phyloP scores from a whole-genome alignment of 1,140 invertebrate genomes.

The Philotrypesis tridentata region DNA sequence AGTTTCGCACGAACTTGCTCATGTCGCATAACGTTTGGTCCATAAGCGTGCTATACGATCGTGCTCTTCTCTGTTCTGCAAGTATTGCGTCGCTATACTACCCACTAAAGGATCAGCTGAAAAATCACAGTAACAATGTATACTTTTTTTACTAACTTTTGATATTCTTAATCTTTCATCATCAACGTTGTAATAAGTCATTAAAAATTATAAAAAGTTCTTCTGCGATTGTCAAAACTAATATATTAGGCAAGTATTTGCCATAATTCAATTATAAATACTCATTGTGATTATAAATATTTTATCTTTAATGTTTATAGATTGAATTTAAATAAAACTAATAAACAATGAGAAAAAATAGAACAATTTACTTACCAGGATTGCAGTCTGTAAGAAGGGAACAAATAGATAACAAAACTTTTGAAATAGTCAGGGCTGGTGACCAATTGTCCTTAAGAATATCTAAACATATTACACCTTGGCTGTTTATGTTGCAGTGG shows the following conservation, averaged over 20 bases:
- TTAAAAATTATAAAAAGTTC: too few species aligned
- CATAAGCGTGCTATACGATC: slow-evolving; percentile 97
- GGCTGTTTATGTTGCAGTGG: slow-evolving; percentile 98
- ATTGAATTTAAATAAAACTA: too few species aligned
- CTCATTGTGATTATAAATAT: too few species aligned
- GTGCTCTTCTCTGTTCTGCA: slow-evolving; percentile 97
- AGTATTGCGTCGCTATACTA: slow-evolving; percentile 98
- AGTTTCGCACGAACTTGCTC: slow-evolving; percentile 70
- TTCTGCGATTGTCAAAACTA: too few species aligned
- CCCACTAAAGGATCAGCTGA: slow-evolving; percentile 96
- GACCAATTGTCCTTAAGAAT: slow-evolving; percentile 98
- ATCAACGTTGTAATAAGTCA: too few species aligned
- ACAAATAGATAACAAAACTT: slow-evolving; percentile 95
- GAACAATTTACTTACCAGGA: slow-evolving; percentile 90
- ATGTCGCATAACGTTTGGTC: slow-evolving; percentile 98
- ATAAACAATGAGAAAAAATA: too few species aligned
- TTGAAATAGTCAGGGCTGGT: slow-evolving; percentile 94
- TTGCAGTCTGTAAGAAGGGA: slow-evolving; percentile 96
- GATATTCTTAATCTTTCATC: too few species aligned
- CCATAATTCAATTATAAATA: too few species aligned
- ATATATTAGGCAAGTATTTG: too few species aligned
- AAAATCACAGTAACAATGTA: slow-evolving; percentile 57
- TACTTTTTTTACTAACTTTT: too few species aligned
- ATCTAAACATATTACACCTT: slow-evolving; percentile 96
- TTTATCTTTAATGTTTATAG: too few species aligned